phyloP scores from a whole-genome alignment of 2,113 vertebrate genomes.

The Bos javanicus region DNA sequence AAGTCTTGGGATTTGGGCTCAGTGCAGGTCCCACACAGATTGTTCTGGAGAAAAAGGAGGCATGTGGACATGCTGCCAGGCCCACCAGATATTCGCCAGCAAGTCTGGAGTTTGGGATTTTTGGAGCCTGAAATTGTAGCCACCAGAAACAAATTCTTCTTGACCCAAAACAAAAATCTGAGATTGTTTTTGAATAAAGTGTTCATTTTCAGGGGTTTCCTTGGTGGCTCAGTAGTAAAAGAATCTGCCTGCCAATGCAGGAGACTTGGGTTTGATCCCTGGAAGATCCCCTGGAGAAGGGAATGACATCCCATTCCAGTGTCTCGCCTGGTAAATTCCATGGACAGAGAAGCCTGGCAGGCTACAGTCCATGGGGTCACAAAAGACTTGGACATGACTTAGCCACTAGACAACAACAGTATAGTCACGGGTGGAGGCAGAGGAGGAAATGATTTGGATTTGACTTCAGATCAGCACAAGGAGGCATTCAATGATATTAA shows the following conservation, averaged over 20 bases:
- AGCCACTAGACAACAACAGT: neutral
- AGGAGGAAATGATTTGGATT: neutral
- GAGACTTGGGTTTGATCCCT: neutral
- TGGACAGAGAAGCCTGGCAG: neutral
- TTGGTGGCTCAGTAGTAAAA: neutral
- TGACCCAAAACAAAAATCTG: constrained; percentile 27
- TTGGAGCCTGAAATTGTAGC: constrained; percentile 28
- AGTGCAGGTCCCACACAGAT: constrained; percentile 60
- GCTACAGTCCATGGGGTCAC: neutral
- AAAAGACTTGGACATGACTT: neutral
- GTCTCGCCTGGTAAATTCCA: neutral
- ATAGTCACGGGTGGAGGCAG: neutral
- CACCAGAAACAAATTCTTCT: neutral
- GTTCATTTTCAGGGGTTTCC: neutral
- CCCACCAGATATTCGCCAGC: constrained; percentile 50
- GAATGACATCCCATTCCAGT: neutral
- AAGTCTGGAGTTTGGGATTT: constrained; percentile 29
- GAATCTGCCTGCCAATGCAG: neutral
- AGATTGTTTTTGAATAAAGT: neutral
- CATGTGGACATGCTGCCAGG: constrained; percentile 46
- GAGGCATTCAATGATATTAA: neutral
- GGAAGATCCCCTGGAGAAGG: neutral
- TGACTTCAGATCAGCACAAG: neutral
- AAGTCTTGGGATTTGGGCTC: constrained; percentile 58
- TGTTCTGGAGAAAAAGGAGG: constrained; percentile 31